Percentiles rank a stretch among this genome's conserved stretches.
phyloP scores from a whole-genome alignment of 2,113 vertebrate genomes.

The Sula dactylatra region DNA sequence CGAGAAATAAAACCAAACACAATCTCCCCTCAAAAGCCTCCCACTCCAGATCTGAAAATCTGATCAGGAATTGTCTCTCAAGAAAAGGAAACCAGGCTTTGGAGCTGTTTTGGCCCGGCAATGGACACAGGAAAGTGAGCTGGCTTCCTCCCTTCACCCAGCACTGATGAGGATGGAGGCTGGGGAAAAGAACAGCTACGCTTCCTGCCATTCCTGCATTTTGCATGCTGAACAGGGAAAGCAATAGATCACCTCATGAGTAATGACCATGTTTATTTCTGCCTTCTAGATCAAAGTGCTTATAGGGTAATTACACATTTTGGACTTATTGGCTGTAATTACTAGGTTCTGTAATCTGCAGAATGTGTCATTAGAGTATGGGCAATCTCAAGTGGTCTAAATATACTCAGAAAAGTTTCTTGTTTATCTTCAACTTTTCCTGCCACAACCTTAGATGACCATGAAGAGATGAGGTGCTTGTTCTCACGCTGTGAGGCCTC shows the following conservation, averaged over 20 bases:
- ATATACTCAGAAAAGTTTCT: not conserved
- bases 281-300: not conserved
- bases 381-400: not conserved
- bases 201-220: not conserved
- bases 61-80: not conserved
- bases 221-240: not conserved
- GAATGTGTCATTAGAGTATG: not conserved
- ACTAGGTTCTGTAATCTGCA: not conserved
- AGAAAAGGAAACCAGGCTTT: not conserved
- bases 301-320: conserved; percentile 18
- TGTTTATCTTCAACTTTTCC: not conserved
- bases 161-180: fast-evolving
- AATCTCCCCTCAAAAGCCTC: not conserved
- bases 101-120: not conserved
- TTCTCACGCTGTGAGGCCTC: not conserved
- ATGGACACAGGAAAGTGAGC: not conserved
- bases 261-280: not conserved
- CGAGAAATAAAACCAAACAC: not conserved
- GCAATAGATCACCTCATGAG: not conserved
- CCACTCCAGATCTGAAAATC: not conserved
- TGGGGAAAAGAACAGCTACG: not conserved
- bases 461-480: not conserved
- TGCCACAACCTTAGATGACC: not conserved
- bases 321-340: conserved; percentile 55
- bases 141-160: not conserved